A percentile compares a stretch with the other conserved stretches of the same genome.
These are phyloP conservation scores for Sarcophaga carnaria DNA, from an alignment of 2,888 invertebrate genomes.

Conservation along the genomic window DNA sequence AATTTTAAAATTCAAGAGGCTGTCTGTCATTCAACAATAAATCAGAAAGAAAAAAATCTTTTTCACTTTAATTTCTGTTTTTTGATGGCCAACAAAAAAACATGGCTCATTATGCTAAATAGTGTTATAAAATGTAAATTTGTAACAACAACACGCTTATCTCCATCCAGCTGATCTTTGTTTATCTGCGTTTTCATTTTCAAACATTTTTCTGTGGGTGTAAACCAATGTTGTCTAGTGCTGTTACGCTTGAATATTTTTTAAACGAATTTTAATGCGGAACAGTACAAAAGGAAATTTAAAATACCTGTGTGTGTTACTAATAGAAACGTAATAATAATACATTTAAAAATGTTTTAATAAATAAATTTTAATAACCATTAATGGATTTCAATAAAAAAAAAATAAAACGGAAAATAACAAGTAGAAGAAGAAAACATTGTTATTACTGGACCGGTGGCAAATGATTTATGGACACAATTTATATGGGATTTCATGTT, in stretches of 20 bases:
- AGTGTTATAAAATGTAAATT: no score
- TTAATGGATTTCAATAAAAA: not conserved
- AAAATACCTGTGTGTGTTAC: not conserved
- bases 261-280: slow-evolving; percentile 18
- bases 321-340: not conserved
- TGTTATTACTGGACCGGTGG: not conserved
- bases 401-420: no score
- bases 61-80: no score
- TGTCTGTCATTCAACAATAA: no score
- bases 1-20: no score
- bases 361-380: not conserved
- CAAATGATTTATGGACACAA: not conserved
- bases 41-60: no score
- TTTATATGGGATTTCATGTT: not conserved
- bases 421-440: not conserved
- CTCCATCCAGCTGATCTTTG: no score
- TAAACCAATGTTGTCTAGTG: slow-evolving; percentile 1
- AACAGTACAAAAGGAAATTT: not conserved
- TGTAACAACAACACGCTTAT: no score
- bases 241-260: not conserved
- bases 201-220: not conserved
- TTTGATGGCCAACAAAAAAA: no score
- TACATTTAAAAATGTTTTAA: not conserved
- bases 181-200: no score
- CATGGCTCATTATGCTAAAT: no score